phyloP scores from a whole-genome alignment of 2,113 vertebrate species.

The Eptatretus burgeri region DNA sequence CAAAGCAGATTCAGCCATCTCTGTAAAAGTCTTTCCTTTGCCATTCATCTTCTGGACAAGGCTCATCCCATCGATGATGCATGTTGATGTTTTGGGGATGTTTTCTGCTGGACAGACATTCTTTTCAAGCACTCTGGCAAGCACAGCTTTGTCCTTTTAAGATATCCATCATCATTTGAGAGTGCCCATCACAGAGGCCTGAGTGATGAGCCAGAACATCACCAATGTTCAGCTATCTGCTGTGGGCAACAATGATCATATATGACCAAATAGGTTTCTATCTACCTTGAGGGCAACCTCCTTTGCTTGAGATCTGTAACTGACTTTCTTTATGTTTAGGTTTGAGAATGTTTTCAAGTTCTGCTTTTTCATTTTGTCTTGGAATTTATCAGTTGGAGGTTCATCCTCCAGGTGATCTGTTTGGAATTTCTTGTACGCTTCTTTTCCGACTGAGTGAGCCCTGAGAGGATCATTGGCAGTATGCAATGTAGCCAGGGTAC shows the following conservation, averaged over 20 bases:
- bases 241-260: neutral
- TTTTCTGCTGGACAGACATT: neutral
- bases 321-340: too few relatives aligned
- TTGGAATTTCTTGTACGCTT: too few relatives aligned
- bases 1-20: neutral
- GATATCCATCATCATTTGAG: neutral
- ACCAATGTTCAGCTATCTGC: slow-evolving; percentile 1
- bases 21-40: neutral
- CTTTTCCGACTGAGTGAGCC: too few relatives aligned
- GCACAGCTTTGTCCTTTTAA: neutral
- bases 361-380: too few relatives aligned
- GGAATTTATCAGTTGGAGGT: too few relatives aligned
- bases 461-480: too few relatives aligned
- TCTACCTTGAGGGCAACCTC: neutral
- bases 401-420: too few relatives aligned
- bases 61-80: slow-evolving; percentile 3
- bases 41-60: slow-evolving; percentile 3
- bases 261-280: neutral
- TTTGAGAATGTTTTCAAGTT: too few relatives aligned
- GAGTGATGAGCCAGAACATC: too few relatives aligned
- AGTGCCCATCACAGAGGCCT: slow-evolving; percentile 1
- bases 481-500: too few relatives aligned
- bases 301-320: neutral
- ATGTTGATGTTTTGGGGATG: neutral
- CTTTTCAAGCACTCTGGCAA: neutral